Conservation (phyloP, 2,113 vertebrate genomes). For the Amphiprion ocellaris region DNA sequence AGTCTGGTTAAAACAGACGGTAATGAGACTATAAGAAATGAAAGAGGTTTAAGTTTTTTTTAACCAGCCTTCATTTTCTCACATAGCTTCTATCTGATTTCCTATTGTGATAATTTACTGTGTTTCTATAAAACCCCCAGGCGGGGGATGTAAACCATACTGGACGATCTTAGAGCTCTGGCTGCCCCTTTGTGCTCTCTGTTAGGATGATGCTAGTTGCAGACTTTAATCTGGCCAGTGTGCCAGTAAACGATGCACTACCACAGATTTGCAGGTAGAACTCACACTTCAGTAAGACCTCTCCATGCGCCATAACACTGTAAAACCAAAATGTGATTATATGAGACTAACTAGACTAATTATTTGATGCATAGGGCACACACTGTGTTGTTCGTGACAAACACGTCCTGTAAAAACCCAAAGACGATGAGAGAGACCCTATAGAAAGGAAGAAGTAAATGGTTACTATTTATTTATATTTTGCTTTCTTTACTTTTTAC, state of each 20-base stretch:
- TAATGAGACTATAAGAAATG: not conserved
- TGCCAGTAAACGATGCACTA: not conserved
- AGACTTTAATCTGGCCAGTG: not conserved
- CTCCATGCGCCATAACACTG: not conserved
- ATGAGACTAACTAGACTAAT: conserved; percentile 15
- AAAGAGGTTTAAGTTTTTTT: not conserved
- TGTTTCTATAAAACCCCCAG: no score
- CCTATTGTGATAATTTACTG: not conserved
- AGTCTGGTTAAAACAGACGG: no score
- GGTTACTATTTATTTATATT: not conserved
- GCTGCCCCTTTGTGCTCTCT: not conserved
- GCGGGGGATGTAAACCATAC: not conserved
- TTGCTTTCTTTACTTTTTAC: not conserved
- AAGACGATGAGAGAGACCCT: not conserved
- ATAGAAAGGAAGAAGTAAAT: not conserved
- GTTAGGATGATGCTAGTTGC: not conserved
- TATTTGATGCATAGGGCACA: not conserved
- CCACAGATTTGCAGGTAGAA: conserved; percentile 21
- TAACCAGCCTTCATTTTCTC: not conserved
- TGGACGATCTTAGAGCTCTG: not conserved
- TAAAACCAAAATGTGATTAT: conserved; percentile 9
- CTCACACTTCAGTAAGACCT: not conserved
- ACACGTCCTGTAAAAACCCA: not conserved
- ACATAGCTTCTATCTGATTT: not conserved
- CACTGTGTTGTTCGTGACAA: conserved; percentile 3